Evolutionary conservation across 1,140 invertebrate genomes (phyloP), one percentile per base, ranked within the genome.

Genomic region (Drosophila sechellia): DNA sequence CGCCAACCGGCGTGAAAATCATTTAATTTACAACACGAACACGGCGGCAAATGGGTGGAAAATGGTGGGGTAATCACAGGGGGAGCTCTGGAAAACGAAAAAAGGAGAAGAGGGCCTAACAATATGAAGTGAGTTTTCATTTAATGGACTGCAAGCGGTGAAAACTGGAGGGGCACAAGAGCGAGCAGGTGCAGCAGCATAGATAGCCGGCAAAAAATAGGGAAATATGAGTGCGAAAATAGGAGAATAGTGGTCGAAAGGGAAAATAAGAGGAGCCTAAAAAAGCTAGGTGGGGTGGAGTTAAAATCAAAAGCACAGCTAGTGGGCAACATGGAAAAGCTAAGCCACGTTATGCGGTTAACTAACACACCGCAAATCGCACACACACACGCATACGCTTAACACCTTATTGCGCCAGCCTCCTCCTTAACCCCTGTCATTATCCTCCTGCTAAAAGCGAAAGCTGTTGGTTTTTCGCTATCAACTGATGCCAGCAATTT

Each of bases 1-100:
- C 54, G 46, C 46, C 55, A 46, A 52, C 68, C 68, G 78, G 77
- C 87, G 77, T 89, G 84, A 87, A 81, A 87, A 90, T 90, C 81
- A 90, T 90, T 90, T 90, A 90, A 90, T 90, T 90, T 90, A 87
- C 81, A 87, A 79, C 79, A 72, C 79, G 74, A 77, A 72, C 71
- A 81, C 65, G 60, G 13, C 35, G 31, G 57, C 2, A 37, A 27
- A 52, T 35, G 52, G 58, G 4, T 15, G 63, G 42, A 63, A 64
- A 64, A n/a, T 35, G 25, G 54, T 27, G 11, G 55, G 40, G 37
- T 31, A 65, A 37, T 27, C 22, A 4, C n/a, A 12, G 25, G 40
- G 11, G 25, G 45, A 22, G 12, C 17, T 63, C 11, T 17, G 58
- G 45, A 42, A 61, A 66, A 45, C 42, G 52, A 54, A 39, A 39